phyloP scores from a whole-genome alignment of 2,797 vertebrate species.

The Pelochelys cantorii region DNA sequence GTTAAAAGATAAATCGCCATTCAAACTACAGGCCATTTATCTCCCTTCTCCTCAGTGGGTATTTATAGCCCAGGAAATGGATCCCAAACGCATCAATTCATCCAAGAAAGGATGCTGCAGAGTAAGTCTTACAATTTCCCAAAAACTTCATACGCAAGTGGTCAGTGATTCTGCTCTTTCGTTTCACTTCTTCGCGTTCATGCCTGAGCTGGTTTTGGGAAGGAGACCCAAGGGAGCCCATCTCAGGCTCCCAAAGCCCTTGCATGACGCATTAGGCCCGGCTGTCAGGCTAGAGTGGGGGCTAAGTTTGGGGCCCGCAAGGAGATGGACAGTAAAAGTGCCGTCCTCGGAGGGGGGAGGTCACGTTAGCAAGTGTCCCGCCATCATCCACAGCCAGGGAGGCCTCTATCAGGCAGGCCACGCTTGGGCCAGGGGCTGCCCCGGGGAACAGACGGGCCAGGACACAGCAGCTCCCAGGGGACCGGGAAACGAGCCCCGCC shows the following conservation, averaged over 20 bases:
- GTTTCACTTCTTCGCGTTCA: not conserved
- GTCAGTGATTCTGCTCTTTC: not conserved
- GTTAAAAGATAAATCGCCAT: not conserved
- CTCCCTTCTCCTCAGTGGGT: not conserved
- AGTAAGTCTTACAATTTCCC: not conserved
- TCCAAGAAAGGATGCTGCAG: too few relatives aligned
- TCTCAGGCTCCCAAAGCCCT: not conserved
- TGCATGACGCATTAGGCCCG: not conserved
- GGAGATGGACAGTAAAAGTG: not conserved
- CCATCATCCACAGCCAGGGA: not conserved
- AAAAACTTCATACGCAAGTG: not conserved
- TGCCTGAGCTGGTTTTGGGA: not conserved
- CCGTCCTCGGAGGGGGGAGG: too few relatives aligned
- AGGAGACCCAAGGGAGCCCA: not conserved
- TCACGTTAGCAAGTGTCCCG: not conserved
- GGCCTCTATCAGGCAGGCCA: not conserved
- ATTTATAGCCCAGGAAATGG: not conserved
- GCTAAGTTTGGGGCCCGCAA: not conserved
- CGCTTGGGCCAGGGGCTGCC: not conserved
- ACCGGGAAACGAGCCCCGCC: fast-evolving
- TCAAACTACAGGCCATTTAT: not conserved
- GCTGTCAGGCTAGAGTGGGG: too few relatives aligned
- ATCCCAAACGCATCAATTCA: not conserved
- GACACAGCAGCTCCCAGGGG: not conserved
- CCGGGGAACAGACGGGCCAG: not conserved